Conservation (phyloP, 1,140 invertebrate species). For the Oedothorax gibbosus region DNA sequence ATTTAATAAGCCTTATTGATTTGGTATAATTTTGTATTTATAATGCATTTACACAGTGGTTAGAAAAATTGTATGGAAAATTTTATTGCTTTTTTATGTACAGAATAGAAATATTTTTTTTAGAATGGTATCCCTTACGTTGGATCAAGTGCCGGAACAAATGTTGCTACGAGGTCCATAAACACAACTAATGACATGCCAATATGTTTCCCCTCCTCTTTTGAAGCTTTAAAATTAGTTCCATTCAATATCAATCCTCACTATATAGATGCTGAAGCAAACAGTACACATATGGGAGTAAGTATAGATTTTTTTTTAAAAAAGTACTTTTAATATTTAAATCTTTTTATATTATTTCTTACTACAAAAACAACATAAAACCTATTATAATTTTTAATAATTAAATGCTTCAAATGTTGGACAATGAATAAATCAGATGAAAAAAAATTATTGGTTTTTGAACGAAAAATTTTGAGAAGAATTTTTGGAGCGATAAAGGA, state of each 20-base stretch:
- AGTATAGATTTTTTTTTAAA: slow-evolving; percentile 64
- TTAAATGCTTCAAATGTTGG: background rate
- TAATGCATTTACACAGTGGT: background rate
- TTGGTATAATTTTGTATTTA: background rate
- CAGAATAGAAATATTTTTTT: slow-evolving; percentile 39
- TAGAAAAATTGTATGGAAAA: no score
- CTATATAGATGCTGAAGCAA: slow-evolving; percentile 77
- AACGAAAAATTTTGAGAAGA: no score
- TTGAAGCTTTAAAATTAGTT: slow-evolving; percentile 79
- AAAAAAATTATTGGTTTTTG: no score
- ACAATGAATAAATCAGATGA: no score
- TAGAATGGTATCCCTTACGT: slow-evolving; percentile 79
- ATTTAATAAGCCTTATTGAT: background rate
- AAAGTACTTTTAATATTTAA: background rate
- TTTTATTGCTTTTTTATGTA: no score
- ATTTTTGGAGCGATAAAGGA: no score
- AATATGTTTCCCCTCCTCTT: slow-evolving; percentile 80
- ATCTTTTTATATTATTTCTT: background rate
- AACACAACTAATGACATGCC: slow-evolving; percentile 89
- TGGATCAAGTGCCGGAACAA: slow-evolving; percentile 84
- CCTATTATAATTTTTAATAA: slow-evolving; percentile 7
- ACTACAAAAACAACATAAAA: background rate
- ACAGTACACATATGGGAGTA: slow-evolving; percentile 80
- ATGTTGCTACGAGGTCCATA: slow-evolving; percentile 83
- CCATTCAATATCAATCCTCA: slow-evolving; percentile 90